Percentiles rank a stretch among this genome's conserved stretches.
These are phyloP conservation scores for Heteromurus nitidus DNA, from an alignment of 2,888 invertebrate genomes.

Conservation along the genomic window DNA sequence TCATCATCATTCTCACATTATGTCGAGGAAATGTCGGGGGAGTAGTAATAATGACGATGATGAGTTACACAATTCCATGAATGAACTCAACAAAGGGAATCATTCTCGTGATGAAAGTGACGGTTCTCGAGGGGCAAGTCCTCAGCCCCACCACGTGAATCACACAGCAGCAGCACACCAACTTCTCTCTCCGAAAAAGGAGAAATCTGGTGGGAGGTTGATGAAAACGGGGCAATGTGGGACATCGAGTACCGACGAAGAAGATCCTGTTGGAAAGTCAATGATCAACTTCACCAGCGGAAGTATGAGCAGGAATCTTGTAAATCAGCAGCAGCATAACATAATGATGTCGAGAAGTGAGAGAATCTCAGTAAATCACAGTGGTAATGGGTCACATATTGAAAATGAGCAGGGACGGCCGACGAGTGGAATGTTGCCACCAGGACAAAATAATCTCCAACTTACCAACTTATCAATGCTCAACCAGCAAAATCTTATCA, in stretches of 20 bases:
- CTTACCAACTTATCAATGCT: conserved; percentile 40
- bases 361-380: conserved; percentile 8
- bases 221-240: conserved; percentile 31
- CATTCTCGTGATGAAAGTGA: conserved; percentile 36
- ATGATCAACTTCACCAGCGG: conserved; percentile 9
- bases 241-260: conserved; percentile 58
- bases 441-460: conserved; percentile 31
- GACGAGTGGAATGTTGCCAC: conserved; percentile 7
- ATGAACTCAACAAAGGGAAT: conserved; percentile 27
- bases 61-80: background rate
- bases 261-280: conserved; percentile 47
- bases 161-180: conserved; percentile 12
- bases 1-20: background rate
- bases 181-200: conserved; percentile 20
- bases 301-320: background rate
- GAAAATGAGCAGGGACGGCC: conserved; percentile 17
- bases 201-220: conserved; percentile 19
- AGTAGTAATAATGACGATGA: conserved; percentile 8
- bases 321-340: conserved; percentile 7
- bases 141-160: too few relatives aligned
- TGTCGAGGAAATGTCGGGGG: conserved; percentile 21
- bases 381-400: conserved; percentile 7
- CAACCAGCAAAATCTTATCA: conserved; percentile 47
- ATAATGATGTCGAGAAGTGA: conserved; percentile 15
- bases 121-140: conserved; percentile 40